Conservation (phyloP, 1,140 invertebrate species). For the Cataglyphis hispanica region DNA sequence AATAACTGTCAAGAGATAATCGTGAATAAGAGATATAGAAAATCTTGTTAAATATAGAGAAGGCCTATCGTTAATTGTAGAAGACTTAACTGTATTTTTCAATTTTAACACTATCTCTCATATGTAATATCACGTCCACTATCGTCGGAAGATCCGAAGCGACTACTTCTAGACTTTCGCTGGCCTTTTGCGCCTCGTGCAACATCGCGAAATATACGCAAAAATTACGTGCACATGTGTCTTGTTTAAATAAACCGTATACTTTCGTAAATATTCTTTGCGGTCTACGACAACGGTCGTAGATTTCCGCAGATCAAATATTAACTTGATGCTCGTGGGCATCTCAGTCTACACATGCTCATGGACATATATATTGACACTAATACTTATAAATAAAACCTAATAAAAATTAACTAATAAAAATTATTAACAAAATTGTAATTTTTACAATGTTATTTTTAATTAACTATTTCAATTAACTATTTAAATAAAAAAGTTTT, state of each 20-base stretch:
- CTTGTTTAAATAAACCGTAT: conserved; percentile 61
- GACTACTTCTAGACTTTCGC: conserved; percentile 22
- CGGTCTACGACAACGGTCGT: conserved; percentile 30
- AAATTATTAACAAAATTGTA: too few relatives aligned
- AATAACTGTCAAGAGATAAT: not conserved
- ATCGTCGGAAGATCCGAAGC: not conserved
- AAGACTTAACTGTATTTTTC: conserved; percentile 23
- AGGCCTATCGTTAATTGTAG: not conserved
- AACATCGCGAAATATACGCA: not conserved
- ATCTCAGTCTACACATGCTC: not conserved
- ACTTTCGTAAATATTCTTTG: conserved; percentile 60
- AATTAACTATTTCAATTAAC: too few relatives aligned
- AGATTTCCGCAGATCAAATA: conserved; percentile 67
- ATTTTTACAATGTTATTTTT: too few relatives aligned
- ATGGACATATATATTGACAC: not conserved
- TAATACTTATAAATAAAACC: conserved; percentile 7
- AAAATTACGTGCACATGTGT: conserved; percentile 26
- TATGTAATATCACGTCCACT: not conserved
- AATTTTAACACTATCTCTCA: not conserved
- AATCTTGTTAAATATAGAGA: conserved; percentile 12
- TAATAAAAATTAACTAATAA: not conserved
- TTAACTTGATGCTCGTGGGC: conserved; percentile 52
- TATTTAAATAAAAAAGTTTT: too few relatives aligned
- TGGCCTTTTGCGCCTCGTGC: not conserved
- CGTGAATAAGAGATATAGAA: not conserved